Conservation (phyloP, 2,888 invertebrate species). For the Idaea aversata region DNA sequence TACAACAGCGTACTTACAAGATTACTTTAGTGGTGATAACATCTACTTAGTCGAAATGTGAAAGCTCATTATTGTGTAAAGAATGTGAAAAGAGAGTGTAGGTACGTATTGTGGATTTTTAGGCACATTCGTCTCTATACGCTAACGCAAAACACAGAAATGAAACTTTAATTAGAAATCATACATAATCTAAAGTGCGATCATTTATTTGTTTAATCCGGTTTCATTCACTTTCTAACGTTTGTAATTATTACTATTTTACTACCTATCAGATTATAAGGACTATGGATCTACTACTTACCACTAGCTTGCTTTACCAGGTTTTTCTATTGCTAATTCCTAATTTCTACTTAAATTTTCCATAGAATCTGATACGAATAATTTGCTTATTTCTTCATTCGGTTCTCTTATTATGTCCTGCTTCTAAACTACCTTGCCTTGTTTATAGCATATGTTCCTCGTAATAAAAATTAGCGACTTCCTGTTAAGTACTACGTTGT, state of each 20-base stretch:
- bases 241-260: not conserved
- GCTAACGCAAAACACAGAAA: not conserved
- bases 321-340: too few relatives aligned
- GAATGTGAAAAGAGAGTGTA: conserved; percentile 25
- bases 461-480: not conserved
- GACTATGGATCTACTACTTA: too few relatives aligned
- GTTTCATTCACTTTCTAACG: not conserved
- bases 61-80: conserved; percentile 26
- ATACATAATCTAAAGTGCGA: not conserved
- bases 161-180: not conserved
- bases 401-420: not conserved
- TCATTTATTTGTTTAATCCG: not conserved
- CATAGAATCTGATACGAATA: not conserved
- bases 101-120: conserved; percentile 20
- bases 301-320: too few relatives aligned
- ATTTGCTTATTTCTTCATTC: not conserved
- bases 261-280: not conserved
- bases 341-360: not conserved
- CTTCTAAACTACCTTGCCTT: not conserved
- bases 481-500: not conserved
- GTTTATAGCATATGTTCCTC: not conserved
- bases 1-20: conserved; percentile 24
- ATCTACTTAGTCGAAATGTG: conserved; percentile 26
- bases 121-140: conserved; percentile 2
- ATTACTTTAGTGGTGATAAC: conserved; percentile 25